Conservation (phyloP, 2,888 invertebrate genomes). For the Kuschelorhynchus macadamiae region DNA sequence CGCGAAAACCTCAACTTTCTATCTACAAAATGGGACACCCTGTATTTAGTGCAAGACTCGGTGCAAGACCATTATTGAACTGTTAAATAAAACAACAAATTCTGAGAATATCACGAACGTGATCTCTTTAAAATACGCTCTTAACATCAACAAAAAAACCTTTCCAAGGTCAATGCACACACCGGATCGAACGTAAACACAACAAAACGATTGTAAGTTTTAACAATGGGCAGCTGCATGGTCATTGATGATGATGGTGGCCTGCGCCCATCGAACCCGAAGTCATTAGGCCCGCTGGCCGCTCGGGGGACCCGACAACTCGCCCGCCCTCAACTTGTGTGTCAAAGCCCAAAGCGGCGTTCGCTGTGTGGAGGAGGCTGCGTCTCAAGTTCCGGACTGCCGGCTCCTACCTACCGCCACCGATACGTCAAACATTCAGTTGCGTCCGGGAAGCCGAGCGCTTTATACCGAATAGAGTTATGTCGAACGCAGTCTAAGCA, state of each 20-base stretch:
- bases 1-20: too few relatives aligned
- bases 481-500: slow-evolving; percentile 48
- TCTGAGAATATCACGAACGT: too few relatives aligned
- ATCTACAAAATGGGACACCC: too few relatives aligned
- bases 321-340: slow-evolving; percentile 49
- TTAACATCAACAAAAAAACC: background rate
- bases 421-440: slow-evolving; percentile 58
- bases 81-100: too few relatives aligned
- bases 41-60: too few relatives aligned
- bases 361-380: slow-evolving; percentile 44
- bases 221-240: slow-evolving; percentile 44
- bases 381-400: slow-evolving; percentile 54
- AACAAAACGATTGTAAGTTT: slow-evolving; percentile 33
- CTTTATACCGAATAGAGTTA: slow-evolving; percentile 53
- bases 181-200: slow-evolving; percentile 32
- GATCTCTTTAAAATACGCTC: too few relatives aligned
- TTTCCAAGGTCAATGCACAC: slow-evolving; percentile 34
- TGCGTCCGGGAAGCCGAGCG: slow-evolving; percentile 66
- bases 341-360: slow-evolving; percentile 37
- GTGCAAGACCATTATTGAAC: too few relatives aligned
- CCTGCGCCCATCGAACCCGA: slow-evolving; percentile 39
- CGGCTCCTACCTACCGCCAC: slow-evolving; percentile 32
- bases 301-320: too few relatives aligned
- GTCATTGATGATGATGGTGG: slow-evolving; percentile 42
- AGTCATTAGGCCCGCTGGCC: slow-evolving; percentile 17